phyloP scores from a whole-genome alignment of 1,140 invertebrate species.

The Nebria ingens region DNA sequence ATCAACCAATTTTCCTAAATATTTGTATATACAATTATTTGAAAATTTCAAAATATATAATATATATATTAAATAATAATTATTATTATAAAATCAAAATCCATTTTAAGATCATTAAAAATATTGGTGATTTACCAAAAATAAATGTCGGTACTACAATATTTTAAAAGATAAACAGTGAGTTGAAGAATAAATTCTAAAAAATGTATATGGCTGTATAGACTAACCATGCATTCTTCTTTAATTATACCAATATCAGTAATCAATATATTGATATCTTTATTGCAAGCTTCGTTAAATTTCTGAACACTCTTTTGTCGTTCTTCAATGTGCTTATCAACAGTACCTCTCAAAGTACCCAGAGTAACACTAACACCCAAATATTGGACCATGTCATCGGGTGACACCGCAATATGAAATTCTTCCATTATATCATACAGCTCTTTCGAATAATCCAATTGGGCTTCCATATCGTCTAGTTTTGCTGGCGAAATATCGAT shows the following conservation, averaged over 20 bases:
- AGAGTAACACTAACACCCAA: slow-evolving; percentile 35
- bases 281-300: slow-evolving; percentile 48
- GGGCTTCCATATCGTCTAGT: slow-evolving; percentile 50
- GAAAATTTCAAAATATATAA: too few relatives aligned
- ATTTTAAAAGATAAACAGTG: too few relatives aligned
- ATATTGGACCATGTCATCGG: slow-evolving; percentile 28
- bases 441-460: slow-evolving; percentile 58
- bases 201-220: too few relatives aligned
- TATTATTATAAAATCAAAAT: too few relatives aligned
- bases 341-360: slow-evolving; percentile 37
- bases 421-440: slow-evolving; percentile 62
- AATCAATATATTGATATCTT: slow-evolving; percentile 52
- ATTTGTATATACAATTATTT: neutral
- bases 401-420: slow-evolving; percentile 46
- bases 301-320: slow-evolving; percentile 40
- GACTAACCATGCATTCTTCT: slow-evolving; percentile 43
- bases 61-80: too few relatives aligned
- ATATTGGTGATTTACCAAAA: too few relatives aligned
- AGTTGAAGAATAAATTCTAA: too few relatives aligned
- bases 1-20: slow-evolving; percentile 60
- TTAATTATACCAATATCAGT: slow-evolving; percentile 54
- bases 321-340: slow-evolving; percentile 44
- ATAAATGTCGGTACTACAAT: too few relatives aligned
- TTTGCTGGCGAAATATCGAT: slow-evolving; percentile 49
- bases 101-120: too few relatives aligned